Base-by-base conservation (phyloP, 2,113 vertebrate species). In the Petroica traversi region DNA sequence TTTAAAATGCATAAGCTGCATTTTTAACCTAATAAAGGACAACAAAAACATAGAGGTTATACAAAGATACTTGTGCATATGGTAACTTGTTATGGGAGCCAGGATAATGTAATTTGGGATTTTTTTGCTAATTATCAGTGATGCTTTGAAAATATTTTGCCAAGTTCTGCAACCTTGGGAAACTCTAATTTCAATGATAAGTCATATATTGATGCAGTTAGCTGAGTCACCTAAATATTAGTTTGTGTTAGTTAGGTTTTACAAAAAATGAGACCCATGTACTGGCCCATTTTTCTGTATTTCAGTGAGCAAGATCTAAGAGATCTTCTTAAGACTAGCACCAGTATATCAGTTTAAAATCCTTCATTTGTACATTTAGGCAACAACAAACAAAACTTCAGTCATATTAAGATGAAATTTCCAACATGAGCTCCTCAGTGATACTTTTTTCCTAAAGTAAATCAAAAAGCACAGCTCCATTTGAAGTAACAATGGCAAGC, bases 11-110 rank as follows among this genome's bases (percentile, higher is more conserved):
- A 78, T 88, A 85, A 87, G 33, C 41, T 87, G 58, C 31, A 28
- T 89, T 91, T 92, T 95, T 89, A 89, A 75, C 41, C 66, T 91
- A 76, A 72, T 61, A 87, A 88, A 34, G 49, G 45, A 63, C 72
- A 92, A 33, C 26, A n/a, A 77, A 80, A 93, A 81, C 43, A 69
- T 14, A 51, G 41, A 41, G 36, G 66, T 87, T 87, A 85, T 64
- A 26, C 46, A 81, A 67, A 34, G 18, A 49, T 81, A 61, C 26
- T 54, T 38, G 12, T 49, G 28, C 52, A 20, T 45, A 34, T 81
- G 24, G 26, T 55, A 72, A 38, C 23, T 71, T 87, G 16, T 72
- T 96, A 38, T 16, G 19, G 38, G 34, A 88, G 22, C 41, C 15
- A 34, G 49, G 24, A 62, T 84, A 86, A 71, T 20, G 61, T 25